phyloP scores from a whole-genome alignment of 2,113 vertebrate species.

The Nibea coibor region DNA sequence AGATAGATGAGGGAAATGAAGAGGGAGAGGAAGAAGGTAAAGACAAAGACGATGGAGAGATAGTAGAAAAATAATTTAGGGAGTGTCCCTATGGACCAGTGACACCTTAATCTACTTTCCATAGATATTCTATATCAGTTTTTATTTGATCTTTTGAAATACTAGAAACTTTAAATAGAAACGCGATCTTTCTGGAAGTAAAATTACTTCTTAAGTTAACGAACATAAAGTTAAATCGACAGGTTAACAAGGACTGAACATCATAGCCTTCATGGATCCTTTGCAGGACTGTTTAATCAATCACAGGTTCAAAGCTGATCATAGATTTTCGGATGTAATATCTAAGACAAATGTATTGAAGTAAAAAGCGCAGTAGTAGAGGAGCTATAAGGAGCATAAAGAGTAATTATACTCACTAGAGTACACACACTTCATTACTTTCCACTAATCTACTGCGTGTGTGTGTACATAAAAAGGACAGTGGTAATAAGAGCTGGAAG shows the following conservation, averaged over 20 bases:
- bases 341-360: not conserved
- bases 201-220: not conserved
- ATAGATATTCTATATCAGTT: not conserved
- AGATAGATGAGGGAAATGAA: slow-evolving; percentile 52
- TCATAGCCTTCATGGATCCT: not conserved
- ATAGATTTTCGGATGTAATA: too few species aligned
- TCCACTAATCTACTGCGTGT: not conserved
- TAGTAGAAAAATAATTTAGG: slow-evolving; percentile 6
- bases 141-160: slow-evolving; percentile 19
- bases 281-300: not conserved
- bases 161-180: not conserved
- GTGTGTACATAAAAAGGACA: not conserved
- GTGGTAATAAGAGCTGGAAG: not conserved
- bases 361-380: not conserved
- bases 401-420: not conserved
- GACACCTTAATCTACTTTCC: too few species aligned
- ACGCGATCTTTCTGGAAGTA: not conserved
- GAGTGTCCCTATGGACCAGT: not conserved
- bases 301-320: too few species aligned
- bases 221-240: not conserved
- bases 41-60: slow-evolving; percentile 21
- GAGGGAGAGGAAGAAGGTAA: slow-evolving; percentile 6
- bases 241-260: not conserved
- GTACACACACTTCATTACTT: not conserved
- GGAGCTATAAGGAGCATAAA: not conserved